Conservation (phyloP, 1,140 invertebrate genomes). For the Zaprionus capensis region DNA sequence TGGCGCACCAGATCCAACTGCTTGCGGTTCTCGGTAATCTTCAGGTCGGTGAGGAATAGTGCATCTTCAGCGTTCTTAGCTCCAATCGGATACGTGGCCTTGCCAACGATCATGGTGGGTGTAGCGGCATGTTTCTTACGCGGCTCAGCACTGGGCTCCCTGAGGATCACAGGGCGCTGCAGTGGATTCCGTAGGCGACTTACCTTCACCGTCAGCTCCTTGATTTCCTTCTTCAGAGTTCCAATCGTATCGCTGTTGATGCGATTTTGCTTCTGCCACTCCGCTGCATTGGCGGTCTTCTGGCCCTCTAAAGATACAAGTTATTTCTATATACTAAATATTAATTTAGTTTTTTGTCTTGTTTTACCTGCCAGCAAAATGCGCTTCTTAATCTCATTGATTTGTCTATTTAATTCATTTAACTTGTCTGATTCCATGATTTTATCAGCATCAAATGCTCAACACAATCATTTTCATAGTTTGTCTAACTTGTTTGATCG, state of each 20-base stretch:
- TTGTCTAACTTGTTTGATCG: constrained; percentile 53
- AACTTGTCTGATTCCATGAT: constrained; percentile 86
- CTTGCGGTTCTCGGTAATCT: constrained; percentile 90
- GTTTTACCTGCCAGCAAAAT: constrained; percentile 90
- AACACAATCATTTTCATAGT: background rate
- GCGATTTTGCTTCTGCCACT: constrained; percentile 90
- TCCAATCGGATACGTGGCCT: constrained; percentile 77
- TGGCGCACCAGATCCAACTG: constrained; percentile 90
- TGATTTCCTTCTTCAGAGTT: constrained; percentile 90
- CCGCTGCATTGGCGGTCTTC: constrained; percentile 91
- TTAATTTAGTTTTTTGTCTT: background rate
- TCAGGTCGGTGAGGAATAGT: constrained; percentile 88
- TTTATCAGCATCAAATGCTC: background rate
- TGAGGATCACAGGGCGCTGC: constrained; percentile 70
- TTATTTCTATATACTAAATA: background rate
- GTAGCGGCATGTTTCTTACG: constrained; percentile 56
- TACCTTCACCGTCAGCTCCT: constrained; percentile 86
- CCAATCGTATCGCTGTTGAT: constrained; percentile 89
- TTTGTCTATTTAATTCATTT: constrained; percentile 89
- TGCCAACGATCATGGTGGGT: constrained; percentile 74
- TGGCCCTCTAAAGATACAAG: constrained; percentile 88
- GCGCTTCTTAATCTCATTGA: constrained; percentile 92
- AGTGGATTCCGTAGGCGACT: constrained; percentile 84
- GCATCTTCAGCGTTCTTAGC: constrained; percentile 86
- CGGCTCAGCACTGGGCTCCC: constrained; percentile 52